Percentiles rank a stretch among this genome's conserved stretches.
Evolutionary conservation across 92 coral and sea anemone species (phyloP).

Genomic region (Diadumene lineata): DNA sequence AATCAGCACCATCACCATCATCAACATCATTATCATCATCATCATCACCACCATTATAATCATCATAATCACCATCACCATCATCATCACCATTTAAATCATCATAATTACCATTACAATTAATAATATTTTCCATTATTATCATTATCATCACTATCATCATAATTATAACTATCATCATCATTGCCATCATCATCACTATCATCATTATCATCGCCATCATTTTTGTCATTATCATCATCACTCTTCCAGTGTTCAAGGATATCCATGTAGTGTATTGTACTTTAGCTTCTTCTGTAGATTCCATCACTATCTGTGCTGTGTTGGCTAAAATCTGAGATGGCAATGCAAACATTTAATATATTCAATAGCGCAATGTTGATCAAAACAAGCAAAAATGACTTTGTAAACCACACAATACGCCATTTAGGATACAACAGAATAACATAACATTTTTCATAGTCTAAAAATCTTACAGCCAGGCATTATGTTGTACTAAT

Average conservation of each 20-base stretch:
- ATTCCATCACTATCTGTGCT: constrained; percentile 97
- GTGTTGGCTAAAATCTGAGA: constrained; percentile 89
- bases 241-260: constrained; percentile 46
- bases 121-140: too few species aligned
- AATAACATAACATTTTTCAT: too few species aligned
- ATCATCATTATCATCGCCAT: not conserved
- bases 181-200: not conserved
- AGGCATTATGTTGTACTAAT: too few species aligned
- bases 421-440: too few species aligned
- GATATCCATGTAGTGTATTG: constrained; percentile 98
- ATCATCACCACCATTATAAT: not conserved
- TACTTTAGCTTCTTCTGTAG: constrained; percentile 91
- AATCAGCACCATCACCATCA: not conserved
- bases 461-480: too few species aligned
- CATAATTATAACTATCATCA: not conserved
- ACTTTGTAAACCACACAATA: too few species aligned
- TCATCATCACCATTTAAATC: not conserved
- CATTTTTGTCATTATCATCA: not conserved
- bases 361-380: too few species aligned
- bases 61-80: not conserved
- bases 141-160: not conserved
- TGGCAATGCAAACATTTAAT: not conserved
- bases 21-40: not conserved
- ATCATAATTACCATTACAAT: not conserved
- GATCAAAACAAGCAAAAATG: too few species aligned